phyloP scores from a whole-genome alignment of 37 sponge, comb jelly and placozoan species.

The Hexactinellida sp. region DNA sequence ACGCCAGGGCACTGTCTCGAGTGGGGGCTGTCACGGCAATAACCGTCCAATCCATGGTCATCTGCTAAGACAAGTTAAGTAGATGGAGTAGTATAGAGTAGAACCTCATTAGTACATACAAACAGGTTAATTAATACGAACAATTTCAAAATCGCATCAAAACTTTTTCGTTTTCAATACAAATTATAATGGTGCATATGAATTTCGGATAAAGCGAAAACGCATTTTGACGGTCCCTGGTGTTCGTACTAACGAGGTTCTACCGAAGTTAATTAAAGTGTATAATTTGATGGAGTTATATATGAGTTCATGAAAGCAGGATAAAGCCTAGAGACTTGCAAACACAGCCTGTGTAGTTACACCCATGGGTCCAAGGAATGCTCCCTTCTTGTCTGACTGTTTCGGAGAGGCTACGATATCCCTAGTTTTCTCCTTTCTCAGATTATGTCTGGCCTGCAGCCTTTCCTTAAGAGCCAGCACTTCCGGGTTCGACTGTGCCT shows the following conservation, averaged over 20 bases:
- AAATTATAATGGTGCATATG: no score
- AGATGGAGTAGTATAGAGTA: no score
- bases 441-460: background rate
- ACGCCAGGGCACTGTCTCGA: background rate
- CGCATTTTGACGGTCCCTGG: no score
- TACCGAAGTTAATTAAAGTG: no score
- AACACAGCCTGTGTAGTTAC: background rate
- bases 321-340: background rate
- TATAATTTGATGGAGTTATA: no score
- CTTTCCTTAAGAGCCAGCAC: background rate
- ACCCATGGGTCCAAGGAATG: background rate
- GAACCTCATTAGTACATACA: no score
- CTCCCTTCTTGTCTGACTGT: background rate
- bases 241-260: no score
- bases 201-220: no score
- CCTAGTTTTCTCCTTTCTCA: background rate
- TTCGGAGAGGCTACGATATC: background rate
- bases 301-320: background rate
- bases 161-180: no score
- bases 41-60: background rate
- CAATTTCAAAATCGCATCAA: no score
- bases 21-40: conserved; percentile 2
- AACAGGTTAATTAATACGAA: no score
- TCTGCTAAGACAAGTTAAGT: no score
- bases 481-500: background rate